Conservation (phyloP, 2,888 invertebrate genomes). For the Eristalis intricaria region DNA sequence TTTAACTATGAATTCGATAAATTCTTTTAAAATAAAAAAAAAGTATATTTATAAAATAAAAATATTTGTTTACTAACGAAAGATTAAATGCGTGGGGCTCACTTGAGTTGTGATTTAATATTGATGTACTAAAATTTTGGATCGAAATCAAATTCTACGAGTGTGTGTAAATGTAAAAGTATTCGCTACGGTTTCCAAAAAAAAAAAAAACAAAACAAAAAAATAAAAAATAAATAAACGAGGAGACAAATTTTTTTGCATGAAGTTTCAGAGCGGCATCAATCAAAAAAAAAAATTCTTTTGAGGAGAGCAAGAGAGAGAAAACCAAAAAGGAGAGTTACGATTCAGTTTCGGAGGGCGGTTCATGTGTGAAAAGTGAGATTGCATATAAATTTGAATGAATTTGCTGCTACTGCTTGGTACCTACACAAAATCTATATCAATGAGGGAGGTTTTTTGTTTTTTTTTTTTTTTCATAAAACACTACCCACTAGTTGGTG, state of each 20-base stretch:
- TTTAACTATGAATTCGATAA: not conserved
- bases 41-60: not conserved
- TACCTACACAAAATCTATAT: no score
- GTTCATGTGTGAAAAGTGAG: not conserved
- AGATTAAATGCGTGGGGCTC: constrained; percentile 72
- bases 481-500: no score
- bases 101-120: constrained; percentile 66
- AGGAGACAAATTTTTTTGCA: not conserved
- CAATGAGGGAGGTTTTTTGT: no score
- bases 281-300: not conserved
- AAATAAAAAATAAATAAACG: no score
- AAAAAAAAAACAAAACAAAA: not conserved
- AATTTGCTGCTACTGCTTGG: no score
- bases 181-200: constrained; percentile 28
- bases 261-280: not conserved
- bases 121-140: not conserved
- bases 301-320: not conserved
- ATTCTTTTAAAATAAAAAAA: not conserved
- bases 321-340: not conserved
- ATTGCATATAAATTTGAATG: no score
- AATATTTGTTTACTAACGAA: not conserved
- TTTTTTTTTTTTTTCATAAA: no score
- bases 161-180: not conserved
- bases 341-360: constrained; percentile 15
- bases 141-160: not conserved